Percentiles rank a stretch among this genome's conserved stretches.
Evolutionary conservation across 2,888 invertebrate genomes (phyloP).

Genomic region (Hedychridium roseum): DNA sequence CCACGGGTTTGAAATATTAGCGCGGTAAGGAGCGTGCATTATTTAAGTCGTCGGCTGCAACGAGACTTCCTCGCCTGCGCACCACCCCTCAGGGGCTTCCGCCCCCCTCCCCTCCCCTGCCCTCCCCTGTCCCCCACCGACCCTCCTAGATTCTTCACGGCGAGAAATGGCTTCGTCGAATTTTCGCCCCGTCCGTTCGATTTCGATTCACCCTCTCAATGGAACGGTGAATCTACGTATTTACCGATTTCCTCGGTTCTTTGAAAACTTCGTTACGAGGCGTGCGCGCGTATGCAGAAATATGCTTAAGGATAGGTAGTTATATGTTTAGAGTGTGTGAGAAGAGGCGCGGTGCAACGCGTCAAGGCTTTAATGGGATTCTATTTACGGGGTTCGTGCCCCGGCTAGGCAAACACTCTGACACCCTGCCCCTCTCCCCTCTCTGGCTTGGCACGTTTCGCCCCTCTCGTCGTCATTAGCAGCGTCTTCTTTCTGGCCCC

Average conservation of each 20-base stretch:
- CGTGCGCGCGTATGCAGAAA: too few relatives aligned
- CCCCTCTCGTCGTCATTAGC: conserved; percentile 6
- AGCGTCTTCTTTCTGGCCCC: conserved; percentile 6
- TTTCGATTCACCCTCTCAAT: too few relatives aligned
- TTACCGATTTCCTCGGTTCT: too few relatives aligned
- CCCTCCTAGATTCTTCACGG: too few relatives aligned
- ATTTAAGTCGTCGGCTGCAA: conserved; percentile 45
- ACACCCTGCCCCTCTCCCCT: conserved; percentile 13
- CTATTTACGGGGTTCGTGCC: conserved; percentile 60
- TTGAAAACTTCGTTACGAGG: too few relatives aligned
- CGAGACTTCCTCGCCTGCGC: conserved; percentile 2
- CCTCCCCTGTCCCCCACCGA: neutral
- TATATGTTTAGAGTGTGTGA: too few relatives aligned
- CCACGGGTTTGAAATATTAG: conserved; percentile 50
- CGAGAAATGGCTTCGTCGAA: too few relatives aligned
- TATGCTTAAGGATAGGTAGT: too few relatives aligned
- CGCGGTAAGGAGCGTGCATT: conserved; percentile 47
- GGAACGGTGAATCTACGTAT: too few relatives aligned
- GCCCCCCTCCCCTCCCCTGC: neutral
- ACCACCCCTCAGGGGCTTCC: conserved; percentile 3
- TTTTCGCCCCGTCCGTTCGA: too few relatives aligned
- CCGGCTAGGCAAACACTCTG: conserved; percentile 57
- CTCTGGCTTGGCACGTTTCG: conserved; percentile 8
- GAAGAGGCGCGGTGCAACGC: conserved; percentile 44
- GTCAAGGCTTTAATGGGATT: conserved; percentile 60